Base-by-base conservation (phyloP, 2,888 invertebrate genomes). In the Ariolimax columbianus region DNA sequence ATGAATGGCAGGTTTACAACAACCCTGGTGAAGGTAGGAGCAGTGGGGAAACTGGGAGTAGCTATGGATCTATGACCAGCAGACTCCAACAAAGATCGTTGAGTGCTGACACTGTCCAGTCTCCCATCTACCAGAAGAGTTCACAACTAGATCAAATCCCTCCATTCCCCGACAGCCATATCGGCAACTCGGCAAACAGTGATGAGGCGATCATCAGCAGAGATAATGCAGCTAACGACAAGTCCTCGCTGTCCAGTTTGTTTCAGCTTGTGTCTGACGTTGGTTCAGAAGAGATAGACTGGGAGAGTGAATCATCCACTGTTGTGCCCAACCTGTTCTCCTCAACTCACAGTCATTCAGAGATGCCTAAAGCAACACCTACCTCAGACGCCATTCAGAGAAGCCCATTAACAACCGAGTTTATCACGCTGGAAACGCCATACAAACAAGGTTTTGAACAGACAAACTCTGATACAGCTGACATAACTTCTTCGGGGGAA, bases 211-310 rank as follows among this genome's bases (percentile, higher is more conserved):
- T 1, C 47, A 17, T 40, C 33, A 19, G 30, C 36, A 47, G 14
- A 43, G 79, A 79, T 0, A 55, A 43, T 55, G n/a, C n/a, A n/a
- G 73, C 19, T 26, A 55, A 68, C 38, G 85, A 85, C 30, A 85
- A 75, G 40, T 85, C 85, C 0, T 85, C 85, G 7, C 55, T 85
- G 75, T 85, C 85, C 68, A 85, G 81, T 36, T 51, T 85, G n/a
- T 75, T 81, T 14, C 85, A 85, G 81, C 55, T 85, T 11, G 85
- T 85, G 11, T 85, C 85, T 51, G 85, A 85, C 68, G 81, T 85
- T 14, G 77, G 81, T 36, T 79, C 81, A 40, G 77, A 85, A n/a
- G 77, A 66, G 4, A 36, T 63, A 30, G 68, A 30, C 9, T 80
- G 81, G 80, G 85, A 85, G 40, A 77, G 14, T 36, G 55, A 40